phyloP scores from a whole-genome alignment of 2,797 vertebrate species.

The Sitta carolinensis region DNA sequence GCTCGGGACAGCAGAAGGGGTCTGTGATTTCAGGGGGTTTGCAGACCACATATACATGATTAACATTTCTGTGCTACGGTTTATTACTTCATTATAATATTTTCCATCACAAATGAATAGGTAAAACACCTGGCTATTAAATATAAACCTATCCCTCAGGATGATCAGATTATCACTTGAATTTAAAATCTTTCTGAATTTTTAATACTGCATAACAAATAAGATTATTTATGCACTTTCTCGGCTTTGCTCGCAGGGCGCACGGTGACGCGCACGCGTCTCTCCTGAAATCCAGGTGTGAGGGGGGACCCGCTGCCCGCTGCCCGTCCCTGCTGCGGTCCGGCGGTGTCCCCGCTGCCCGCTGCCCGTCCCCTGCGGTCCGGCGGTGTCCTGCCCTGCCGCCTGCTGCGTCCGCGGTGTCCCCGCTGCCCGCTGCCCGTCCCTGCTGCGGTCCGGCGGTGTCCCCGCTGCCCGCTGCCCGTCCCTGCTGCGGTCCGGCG shows the following conservation, averaged over 20 bases:
- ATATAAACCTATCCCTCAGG: conserved; percentile 71
- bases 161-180: conserved; percentile 76
- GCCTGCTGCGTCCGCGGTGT: too few relatives aligned
- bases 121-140: conserved; percentile 78
- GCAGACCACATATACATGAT: conserved; percentile 57
- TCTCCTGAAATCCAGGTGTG: neutral
- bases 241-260: conserved; percentile 27
- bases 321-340: too few relatives aligned
- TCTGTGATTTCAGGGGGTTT: conserved; percentile 61
- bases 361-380: too few relatives aligned
- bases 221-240: conserved; percentile 69
- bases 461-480: too few relatives aligned
- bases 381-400: too few relatives aligned
- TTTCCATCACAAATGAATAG: conserved; percentile 76
- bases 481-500: too few relatives aligned
- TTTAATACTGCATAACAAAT: conserved; percentile 75
- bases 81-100: conserved; percentile 75
- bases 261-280: neutral
- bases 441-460: too few relatives aligned
- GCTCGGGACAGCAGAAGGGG: conserved; percentile 52
- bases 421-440: too few relatives aligned
- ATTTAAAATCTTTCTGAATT: conserved; percentile 75
- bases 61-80: conserved; percentile 66
- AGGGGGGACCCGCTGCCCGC: accelerated
- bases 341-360: too few relatives aligned